A percentile compares a stretch with the other conserved stretches of the same genome.
Conservation (phyloP, 2,888 invertebrate genomes). For the Theodoxus fluviatilis region DNA sequence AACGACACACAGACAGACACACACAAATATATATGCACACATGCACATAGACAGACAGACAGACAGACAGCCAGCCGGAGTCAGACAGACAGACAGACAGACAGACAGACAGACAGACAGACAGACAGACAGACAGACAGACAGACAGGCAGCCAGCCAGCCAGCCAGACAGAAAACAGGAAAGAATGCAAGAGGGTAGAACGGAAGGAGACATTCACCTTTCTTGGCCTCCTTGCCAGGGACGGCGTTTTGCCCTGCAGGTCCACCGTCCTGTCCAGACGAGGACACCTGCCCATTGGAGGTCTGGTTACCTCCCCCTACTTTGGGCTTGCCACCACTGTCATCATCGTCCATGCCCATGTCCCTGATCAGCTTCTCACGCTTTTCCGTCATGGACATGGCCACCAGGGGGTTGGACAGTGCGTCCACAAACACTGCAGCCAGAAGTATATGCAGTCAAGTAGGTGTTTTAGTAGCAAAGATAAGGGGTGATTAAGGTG, state of each 20-base stretch:
- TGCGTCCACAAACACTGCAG: constrained; percentile 93
- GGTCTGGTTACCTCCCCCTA: constrained; percentile 30
- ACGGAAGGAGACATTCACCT: constrained; percentile 32
- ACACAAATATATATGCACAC: no score
- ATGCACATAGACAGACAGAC: no score
- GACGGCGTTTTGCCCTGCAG: constrained; percentile 34
- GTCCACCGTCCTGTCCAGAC: constrained; percentile 31
- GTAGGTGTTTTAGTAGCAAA: no score
- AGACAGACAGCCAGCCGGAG: no score
- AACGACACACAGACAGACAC: no score
- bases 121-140: no score
- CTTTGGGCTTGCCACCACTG: no score
- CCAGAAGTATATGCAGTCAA: no score
- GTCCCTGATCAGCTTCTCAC: constrained; percentile 90
- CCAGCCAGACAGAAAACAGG: not conserved
- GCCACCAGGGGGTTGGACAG: constrained; percentile 85
- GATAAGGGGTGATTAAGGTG: no score
- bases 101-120: no score
- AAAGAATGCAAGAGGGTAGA: not conserved
- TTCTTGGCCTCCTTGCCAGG: constrained; percentile 45
- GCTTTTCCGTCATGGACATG: constrained; percentile 84
- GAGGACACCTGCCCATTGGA: constrained; percentile 43
- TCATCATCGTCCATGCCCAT: constrained; percentile 78
- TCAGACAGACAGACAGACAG: no score
- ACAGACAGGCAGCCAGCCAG: no score